Conservation (phyloP, 1,140 invertebrate species). For the Scaptomyza pallida region DNA sequence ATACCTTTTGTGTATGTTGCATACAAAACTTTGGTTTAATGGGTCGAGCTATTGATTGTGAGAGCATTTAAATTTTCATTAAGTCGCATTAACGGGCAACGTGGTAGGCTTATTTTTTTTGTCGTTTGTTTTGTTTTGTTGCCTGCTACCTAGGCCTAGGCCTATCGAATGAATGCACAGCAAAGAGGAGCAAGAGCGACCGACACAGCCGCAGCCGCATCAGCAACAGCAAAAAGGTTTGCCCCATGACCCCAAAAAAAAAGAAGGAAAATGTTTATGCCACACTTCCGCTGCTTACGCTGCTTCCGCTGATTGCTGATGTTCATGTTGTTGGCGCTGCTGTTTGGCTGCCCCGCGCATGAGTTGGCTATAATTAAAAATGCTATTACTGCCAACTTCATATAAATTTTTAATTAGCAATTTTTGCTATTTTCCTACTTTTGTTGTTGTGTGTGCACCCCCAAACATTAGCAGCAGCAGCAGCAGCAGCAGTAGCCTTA, state of each 20-base stretch:
- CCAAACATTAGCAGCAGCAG: conserved; percentile 17
- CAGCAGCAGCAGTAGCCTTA: conserved; percentile 17
- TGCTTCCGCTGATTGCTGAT: conserved; percentile 43
- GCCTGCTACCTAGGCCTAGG: conserved; percentile 19
- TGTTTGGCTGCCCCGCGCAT: conserved; percentile 68
- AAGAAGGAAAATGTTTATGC: conserved; percentile 79
- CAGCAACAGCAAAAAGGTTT: conserved; percentile 74
- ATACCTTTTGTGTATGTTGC: neutral
- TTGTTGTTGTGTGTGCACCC: conserved; percentile 57
- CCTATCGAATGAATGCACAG: conserved; percentile 34
- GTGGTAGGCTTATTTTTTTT: conserved; percentile 4
- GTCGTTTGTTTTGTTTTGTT: neutral
- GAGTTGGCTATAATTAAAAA: conserved; percentile 83
- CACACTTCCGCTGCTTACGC: conserved; percentile 67
- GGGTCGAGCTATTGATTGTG: neutral
- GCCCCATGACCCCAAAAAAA: conserved; percentile 72
- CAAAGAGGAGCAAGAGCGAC: neutral
- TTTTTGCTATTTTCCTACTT: conserved; percentile 83
- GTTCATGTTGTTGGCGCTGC: conserved; percentile 39
- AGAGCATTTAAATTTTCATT: conserved; percentile 48
- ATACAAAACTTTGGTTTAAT: conserved; percentile 14
- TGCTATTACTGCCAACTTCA: conserved; percentile 82
- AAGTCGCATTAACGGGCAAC: conserved; percentile 27
- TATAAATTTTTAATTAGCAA: conserved; percentile 84
- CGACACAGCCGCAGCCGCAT: conserved; percentile 8